These are phyloP conservation scores for Tigriopus californicus DNA, from an alignment of 2,888 invertebrate genomes.

Conservation along the genomic window DNA sequence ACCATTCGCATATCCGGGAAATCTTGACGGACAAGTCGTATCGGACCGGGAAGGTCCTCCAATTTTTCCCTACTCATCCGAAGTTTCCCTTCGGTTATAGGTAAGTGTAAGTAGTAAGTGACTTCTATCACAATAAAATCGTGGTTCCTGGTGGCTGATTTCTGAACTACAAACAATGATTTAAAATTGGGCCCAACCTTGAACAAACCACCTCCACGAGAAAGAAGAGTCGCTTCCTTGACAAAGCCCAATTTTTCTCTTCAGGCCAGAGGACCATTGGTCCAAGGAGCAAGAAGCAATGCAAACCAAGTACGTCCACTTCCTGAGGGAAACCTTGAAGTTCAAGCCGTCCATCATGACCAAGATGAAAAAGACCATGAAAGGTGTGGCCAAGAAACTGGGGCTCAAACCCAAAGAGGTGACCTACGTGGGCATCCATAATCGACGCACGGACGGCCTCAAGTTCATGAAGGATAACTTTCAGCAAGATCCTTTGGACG, in stretches of 20 bases:
- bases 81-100: background rate
- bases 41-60: background rate
- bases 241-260: background rate
- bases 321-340: background rate
- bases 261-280: slow-evolving; percentile 4
- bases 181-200: no score
- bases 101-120: no score
- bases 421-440: slow-evolving; percentile 3
- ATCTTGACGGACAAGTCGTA: background rate
- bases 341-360: background rate
- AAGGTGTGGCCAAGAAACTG: background rate
- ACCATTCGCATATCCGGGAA: background rate
- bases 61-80: background rate
- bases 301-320: background rate
- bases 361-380: background rate
- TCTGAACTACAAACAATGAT: no score
- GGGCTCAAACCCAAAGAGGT: background rate
- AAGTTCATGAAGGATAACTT: slow-evolving; percentile 1
- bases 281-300: slow-evolving; percentile 1
- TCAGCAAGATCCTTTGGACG: background rate
- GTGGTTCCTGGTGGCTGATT: no score
- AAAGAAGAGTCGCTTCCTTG: no score
- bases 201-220: no score
- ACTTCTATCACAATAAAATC: no score
- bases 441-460: slow-evolving; percentile 3